Evolutionary conservation across 2,113 vertebrate genomes (phyloP), one percentile per base, ranked within the genome.

Genomic region (Rissa tridactyla): DNA sequence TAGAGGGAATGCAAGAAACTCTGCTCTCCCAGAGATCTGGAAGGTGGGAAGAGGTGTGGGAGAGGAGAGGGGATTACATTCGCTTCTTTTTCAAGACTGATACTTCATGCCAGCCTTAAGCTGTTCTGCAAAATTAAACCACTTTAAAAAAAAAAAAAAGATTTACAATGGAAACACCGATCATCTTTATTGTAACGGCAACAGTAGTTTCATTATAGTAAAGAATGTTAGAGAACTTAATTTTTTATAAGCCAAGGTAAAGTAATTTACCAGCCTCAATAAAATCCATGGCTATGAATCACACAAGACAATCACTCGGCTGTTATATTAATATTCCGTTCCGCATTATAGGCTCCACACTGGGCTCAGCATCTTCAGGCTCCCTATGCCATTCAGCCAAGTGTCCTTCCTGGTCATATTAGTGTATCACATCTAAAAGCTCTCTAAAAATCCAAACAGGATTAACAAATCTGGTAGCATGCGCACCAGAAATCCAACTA

Each of bases 161-260:
- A 95, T 96, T 96, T 97, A 94, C 52, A 95, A 92, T 96, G 85
- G 91, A 96, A 98, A 97, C 92, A 97, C 94, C 66, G 86, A 93
- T 72, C 89, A 93, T 95, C 89, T 97, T 96, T 95, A 97, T 92
- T 96, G 61, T 69, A 97, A 85, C 34, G 75, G 94, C 83, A 93
- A 86, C 93, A 94, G 91, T 77, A 95, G 84, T 94, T 96, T 94
- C 88, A 80, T 80, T 70, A 95, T 68, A 95, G 96, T 88, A 85
- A 95, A 97, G 97, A 93, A 78, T 7, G 82, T 83, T 64, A 87
- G 89, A 92, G 84, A 96, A 97, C 82, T 93, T 88, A 22, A 88
- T 62, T 81, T 87, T 95, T 92, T 92, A 90, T 65, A 97, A 84
- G 91, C 75, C 86, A 75, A 91, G 94, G 89, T 66, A 88, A 97